Percentiles rank a stretch among this genome's conserved stretches.
Conservation (phyloP, 2,113 vertebrate species). For the Octodon degus region DNA sequence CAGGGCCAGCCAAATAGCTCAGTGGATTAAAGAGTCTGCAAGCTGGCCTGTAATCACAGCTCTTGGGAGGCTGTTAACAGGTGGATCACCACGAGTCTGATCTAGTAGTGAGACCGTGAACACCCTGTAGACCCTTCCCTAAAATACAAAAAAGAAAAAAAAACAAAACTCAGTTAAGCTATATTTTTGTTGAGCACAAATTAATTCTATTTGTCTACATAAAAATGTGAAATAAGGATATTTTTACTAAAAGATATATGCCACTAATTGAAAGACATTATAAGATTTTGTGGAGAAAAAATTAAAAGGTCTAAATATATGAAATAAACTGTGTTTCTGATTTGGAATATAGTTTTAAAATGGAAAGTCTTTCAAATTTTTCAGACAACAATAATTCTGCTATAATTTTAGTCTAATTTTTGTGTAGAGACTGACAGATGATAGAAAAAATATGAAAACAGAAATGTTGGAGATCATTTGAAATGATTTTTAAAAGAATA, state of each 20-base stretch:
- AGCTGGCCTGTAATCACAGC: too few relatives aligned
- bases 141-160: too few relatives aligned
- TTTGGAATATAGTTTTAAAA: not conserved
- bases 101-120: too few relatives aligned
- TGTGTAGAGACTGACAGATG: not conserved
- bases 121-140: too few relatives aligned
- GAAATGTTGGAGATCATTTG: not conserved
- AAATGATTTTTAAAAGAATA: not conserved
- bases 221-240: not conserved
- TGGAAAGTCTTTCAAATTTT: not conserved
- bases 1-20: too few relatives aligned
- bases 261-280: not conserved
- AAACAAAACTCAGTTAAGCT: too few relatives aligned
- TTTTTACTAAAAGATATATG: not conserved
- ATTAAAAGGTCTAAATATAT: not conserved
- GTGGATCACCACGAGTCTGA: too few relatives aligned
- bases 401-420: not conserved
- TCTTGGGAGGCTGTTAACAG: too few relatives aligned
- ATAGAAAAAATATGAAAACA: not conserved
- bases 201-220: not conserved
- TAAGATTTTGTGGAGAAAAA: not conserved
- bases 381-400: not conserved
- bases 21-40: too few relatives aligned
- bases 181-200: not conserved
- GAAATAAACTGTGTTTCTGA: not conserved